These are phyloP conservation scores for Propithecus deckenii DNA, from an alignment of 2,797 vertebrate species.

Conservation along the genomic window DNA sequence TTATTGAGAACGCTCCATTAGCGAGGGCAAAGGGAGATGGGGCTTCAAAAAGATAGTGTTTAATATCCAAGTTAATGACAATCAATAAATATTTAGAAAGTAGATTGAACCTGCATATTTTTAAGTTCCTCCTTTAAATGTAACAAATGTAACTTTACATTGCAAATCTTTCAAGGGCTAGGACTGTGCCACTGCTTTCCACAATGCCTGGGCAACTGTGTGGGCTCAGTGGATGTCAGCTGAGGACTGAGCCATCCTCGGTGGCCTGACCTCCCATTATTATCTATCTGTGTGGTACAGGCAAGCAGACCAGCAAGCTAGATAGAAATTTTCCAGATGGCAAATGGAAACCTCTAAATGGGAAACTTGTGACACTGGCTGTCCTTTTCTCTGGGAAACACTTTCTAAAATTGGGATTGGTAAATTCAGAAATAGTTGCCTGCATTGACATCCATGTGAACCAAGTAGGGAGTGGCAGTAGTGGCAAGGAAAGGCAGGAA, in stretches of 20 bases:
- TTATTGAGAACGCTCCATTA: constrained; percentile 62
- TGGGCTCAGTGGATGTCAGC: neutral
- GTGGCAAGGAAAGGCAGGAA: neutral
- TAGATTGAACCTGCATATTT: constrained; percentile 58
- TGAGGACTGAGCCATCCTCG: neutral
- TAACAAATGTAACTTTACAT: constrained; percentile 40
- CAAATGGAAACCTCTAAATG: neutral
- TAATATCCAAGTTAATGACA: constrained; percentile 65
- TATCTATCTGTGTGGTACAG: neutral
- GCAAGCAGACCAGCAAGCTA: neutral
- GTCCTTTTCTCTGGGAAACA: constrained; percentile 41
- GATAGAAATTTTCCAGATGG: constrained; percentile 19
- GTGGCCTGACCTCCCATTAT: neutral
- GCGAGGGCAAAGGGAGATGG: constrained; percentile 42
- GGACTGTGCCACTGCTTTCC: neutral
- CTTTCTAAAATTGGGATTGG: constrained; percentile 33
- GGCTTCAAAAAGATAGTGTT: constrained; percentile 58
- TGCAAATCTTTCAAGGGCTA: constrained; percentile 1
- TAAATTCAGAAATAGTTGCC: constrained; percentile 19
- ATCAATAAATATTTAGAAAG: constrained; percentile 72
- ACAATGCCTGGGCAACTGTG: neutral
- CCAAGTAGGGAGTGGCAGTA: neutral
- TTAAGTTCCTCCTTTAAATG: constrained; percentile 58
- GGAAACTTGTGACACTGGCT: neutral
- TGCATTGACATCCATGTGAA: neutral